Evolutionary conservation across 2,113 vertebrate species (phyloP), one percentile per base, ranked within the genome.

Genomic region (Rhinopomastus cyanomelas): DNA sequence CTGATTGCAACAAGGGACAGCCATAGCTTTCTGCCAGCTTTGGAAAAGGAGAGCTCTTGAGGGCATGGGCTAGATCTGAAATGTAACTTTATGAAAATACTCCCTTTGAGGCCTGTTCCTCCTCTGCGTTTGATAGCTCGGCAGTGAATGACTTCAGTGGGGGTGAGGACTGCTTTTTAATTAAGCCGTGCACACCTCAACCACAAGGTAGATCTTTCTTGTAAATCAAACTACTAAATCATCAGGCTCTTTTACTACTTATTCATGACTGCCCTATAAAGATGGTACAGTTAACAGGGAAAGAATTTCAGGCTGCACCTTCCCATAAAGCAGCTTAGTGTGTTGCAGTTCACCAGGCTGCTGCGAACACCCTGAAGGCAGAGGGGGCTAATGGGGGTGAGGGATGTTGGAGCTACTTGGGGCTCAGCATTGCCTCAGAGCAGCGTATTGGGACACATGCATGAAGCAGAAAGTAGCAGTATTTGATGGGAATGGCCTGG

Each of bases 211-310:
- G 69, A 79, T 90, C 66, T 65, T 42, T 73, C 55, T 65, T 69
- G 88, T 79, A 93, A 91, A 90, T 95, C 79, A 79, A 83, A 53
- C 32, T 46, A 71, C 25, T 61, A 65, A 86, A 81, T 91, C 44
- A 25, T 62, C 67, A 32, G 71, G 59, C 64, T 81, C 72, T 87
- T 86, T 59, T 22, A 26, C 71, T 48, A 84, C 78, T 81, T 60
- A 44, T 60, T 88, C 22, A 7, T 25, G 67, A 36, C 7, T 5
- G 39, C 30, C 68, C 30, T 87, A 17, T 46, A 18, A 80, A 67
- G 77, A 53, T 55, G 56, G 29, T 51, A n/a, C 48, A 56, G 48
- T 87, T 84, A 90, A 88, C 60, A 67, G 46, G 23, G 27, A 32
- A 73, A 57, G 81, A 60, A 16, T 34, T 1, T 4, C 30, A 46